Evolutionary conservation across 2,888 invertebrate species (phyloP), one percentile per base, ranked within the genome.

Genomic region (Craniophora ligustri): DNA sequence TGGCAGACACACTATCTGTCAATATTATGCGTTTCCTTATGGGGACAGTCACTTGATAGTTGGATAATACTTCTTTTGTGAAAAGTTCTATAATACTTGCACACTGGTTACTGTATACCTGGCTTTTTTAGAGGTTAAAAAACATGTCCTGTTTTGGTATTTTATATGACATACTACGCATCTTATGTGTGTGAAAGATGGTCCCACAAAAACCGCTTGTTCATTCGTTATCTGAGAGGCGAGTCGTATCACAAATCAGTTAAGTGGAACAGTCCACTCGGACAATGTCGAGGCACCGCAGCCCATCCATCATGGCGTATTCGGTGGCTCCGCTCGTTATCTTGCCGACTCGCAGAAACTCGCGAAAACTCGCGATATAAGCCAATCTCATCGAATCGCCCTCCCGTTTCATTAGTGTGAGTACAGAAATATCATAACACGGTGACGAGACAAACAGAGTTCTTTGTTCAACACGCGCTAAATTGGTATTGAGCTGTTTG

Each of bases 401-500:
- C 56, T 63, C 48, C 54, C 67, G 47, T 76, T 79, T 79, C 77
- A 79, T 79, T 79, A 76, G 72, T 50, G 48, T 53, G 51, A 75
- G 74, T 71, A 74, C 34, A 67, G 55, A 65, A 75, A 75, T 69
- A 78, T 79, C 68, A 77, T 79, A 75, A 74, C 61, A 72, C 56
- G 70, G 58, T 54, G 55, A 58, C 54, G 50, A 72, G 51, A 69
- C 60, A 76, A 78, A 78, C 69, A 77, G 45, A 40, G 32, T 70
- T 72, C 63, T 67, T 62, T 69, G 68, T 69, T 65, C 50, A 64
- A 63, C 68, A 63, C 28, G 40, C 46, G 58, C 64, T 61, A 65
- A 73, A 75, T 75, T 76, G 71, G 66, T 76, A 75, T 67, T 18
- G 61, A 69, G 69, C 65, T 79, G 76, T 81, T 81, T 80, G 74